Evolutionary conservation across 1,140 invertebrate species (phyloP).

Genomic region (Drosophila dunni): DNA sequence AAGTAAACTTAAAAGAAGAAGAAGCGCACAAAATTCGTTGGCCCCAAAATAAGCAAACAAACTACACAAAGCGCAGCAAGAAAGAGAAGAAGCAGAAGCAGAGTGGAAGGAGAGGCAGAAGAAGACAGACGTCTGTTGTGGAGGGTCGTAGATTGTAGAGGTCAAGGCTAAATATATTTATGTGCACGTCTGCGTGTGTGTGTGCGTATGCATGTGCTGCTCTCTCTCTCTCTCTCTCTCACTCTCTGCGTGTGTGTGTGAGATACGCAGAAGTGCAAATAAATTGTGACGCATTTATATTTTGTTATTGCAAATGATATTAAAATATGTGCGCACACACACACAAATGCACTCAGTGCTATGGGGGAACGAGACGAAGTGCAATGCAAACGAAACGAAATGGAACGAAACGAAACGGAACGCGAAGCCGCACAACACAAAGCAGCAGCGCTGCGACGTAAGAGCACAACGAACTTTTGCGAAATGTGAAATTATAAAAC

Average conservation of each 20-base stretch:
- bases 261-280: constrained; percentile 73
- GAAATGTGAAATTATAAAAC: constrained; percentile 79
- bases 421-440: constrained; percentile 32
- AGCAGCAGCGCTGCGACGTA: constrained; percentile 54
- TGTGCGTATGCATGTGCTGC: constrained; percentile 1
- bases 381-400: constrained; percentile 45
- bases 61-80: constrained; percentile 4
- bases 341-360: constrained; percentile 18
- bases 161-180: constrained; percentile 47
- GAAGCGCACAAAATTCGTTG: constrained; percentile 18
- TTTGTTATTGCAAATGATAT: constrained; percentile 79
- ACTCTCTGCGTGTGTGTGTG: constrained; percentile 5
- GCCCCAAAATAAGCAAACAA: neutral
- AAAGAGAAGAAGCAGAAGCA: constrained; percentile 16
- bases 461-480: constrained; percentile 79
- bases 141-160: constrained; percentile 49
- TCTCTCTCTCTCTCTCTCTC: too few relatives aligned
- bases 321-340: constrained; percentile 43
- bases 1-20: constrained; percentile 10
- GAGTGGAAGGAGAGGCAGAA: constrained; percentile 5
- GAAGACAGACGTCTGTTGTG: neutral
- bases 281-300: constrained; percentile 80
- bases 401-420: constrained; percentile 34
- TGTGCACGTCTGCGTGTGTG: neutral
- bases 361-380: constrained; percentile 6